Conservation (phyloP, 2,888 invertebrate genomes). For the Chaitophorus viminalis region DNA sequence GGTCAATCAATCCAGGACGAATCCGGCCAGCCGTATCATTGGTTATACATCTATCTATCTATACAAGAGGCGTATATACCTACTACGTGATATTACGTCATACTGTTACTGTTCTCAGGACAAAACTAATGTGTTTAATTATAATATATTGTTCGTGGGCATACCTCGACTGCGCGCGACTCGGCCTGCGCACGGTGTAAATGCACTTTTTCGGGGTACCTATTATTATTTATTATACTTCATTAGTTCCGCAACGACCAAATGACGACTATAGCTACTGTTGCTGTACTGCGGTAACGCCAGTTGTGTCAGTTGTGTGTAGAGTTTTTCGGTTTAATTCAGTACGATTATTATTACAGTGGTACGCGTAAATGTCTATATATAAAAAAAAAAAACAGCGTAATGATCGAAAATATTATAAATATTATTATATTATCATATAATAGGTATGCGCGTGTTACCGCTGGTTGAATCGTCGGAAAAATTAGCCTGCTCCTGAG, state of each 20-base stretch:
- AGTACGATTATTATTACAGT: too few species aligned
- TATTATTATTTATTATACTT: constrained; percentile 12
- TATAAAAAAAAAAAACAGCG: too few species aligned
- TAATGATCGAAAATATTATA: neutral
- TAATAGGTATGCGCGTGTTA: neutral
- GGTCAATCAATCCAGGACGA: constrained; percentile 52
- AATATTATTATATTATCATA: too few species aligned
- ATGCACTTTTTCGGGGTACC: constrained; percentile 25
- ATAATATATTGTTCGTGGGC: neutral
- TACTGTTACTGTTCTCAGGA: neutral
- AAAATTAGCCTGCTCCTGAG: neutral
- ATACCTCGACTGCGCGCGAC: neutral
- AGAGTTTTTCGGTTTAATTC: neutral
- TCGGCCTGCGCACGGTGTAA: neutral
- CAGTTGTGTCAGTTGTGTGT: neutral
- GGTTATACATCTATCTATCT: constrained; percentile 1
- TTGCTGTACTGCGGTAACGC: neutral
- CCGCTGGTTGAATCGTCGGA: neutral
- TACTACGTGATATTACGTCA: constrained; percentile 33
- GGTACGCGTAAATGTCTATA: too few species aligned
- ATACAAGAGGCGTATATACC: neutral
- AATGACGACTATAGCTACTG: neutral
- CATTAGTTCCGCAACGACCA: constrained; percentile 50
- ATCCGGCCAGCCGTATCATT: constrained; percentile 44
- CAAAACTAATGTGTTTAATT: constrained; percentile 26